These are phyloP conservation scores for Lumbricus terrestris DNA, from an alignment of 2,888 invertebrate genomes.

Conservation along the genomic window DNA sequence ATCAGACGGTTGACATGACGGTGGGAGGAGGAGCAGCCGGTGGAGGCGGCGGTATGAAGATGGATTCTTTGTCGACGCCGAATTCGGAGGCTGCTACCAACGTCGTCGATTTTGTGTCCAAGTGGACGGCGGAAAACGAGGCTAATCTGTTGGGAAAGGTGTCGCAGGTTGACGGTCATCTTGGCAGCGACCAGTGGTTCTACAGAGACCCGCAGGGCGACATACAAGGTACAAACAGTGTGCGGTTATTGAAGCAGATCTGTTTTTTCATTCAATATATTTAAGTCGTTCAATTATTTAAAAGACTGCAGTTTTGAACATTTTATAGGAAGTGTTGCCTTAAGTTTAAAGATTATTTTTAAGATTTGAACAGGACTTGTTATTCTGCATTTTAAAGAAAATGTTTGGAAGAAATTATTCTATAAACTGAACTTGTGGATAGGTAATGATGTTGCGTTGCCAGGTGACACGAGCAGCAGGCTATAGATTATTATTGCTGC, in stretches of 20 bases:
- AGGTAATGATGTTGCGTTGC: no score
- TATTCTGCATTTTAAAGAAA: no score
- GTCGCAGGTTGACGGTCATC: neutral
- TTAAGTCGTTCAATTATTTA: neutral
- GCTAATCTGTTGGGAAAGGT: neutral
- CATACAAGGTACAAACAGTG: conserved; percentile 17
- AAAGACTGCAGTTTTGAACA: neutral
- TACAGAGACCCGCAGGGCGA: conserved; percentile 25
- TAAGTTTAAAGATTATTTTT: no score
- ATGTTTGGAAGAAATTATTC: no score
- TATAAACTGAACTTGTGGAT: no score
- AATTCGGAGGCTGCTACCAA: neutral
- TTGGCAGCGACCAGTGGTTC: conserved; percentile 8
- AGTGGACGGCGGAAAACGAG: conserved; percentile 5
- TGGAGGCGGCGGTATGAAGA: neutral
- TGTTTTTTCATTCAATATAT: no score
- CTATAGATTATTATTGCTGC: no score
- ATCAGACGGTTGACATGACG: neutral
- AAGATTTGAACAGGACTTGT: no score
- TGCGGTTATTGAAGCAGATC: neutral
- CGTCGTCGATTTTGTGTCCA: conserved; percentile 6
- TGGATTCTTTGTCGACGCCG: neutral
- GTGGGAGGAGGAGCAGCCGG: neutral
- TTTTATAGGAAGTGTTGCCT: neutral
- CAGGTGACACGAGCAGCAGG: no score